These are phyloP conservation scores for Raja brachyura DNA, from an alignment of 2,113 vertebrate genomes.

Conservation along the genomic window DNA sequence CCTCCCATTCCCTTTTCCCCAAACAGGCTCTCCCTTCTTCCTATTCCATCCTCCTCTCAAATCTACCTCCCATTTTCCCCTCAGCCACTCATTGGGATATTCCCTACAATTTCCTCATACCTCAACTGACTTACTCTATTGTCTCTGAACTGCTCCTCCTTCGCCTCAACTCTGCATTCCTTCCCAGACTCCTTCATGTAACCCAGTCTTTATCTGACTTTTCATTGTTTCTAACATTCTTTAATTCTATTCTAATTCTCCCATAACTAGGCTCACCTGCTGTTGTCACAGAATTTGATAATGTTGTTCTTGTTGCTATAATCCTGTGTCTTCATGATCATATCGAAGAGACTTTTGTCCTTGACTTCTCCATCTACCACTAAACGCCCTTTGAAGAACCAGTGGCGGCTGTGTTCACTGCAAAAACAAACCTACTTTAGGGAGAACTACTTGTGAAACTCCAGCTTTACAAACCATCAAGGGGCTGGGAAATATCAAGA, in stretches of 20 bases:
- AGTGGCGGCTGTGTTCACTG: conserved; percentile 90
- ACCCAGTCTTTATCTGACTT: neutral
- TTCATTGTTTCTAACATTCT: neutral
- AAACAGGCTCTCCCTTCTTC: too few relatives aligned
- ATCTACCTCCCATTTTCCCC: too few relatives aligned
- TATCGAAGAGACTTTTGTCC: conserved; percentile 67
- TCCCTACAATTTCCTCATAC: too few relatives aligned
- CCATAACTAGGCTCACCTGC: conserved; percentile 62
- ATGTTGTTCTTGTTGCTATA: conserved; percentile 80
- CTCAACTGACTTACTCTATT: too few relatives aligned
- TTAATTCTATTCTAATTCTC: neutral
- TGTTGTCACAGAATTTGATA: conserved; percentile 91
- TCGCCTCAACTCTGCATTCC: too few relatives aligned
- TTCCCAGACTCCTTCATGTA: neutral
- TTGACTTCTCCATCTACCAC: conserved; percentile 65
- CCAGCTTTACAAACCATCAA: neutral
- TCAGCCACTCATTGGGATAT: too few relatives aligned
- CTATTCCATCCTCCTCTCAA: too few relatives aligned
- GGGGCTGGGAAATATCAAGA: too few relatives aligned
- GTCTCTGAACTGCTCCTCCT: too few relatives aligned
- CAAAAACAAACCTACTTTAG: neutral
- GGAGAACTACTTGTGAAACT: neutral
- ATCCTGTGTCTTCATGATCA: conserved; percentile 79
- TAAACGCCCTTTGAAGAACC: conserved; percentile 84
- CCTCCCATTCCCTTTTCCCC: too few relatives aligned